Evolutionary conservation across 23 tunicate species (phyloP).

Genomic region (Styela plicata): DNA sequence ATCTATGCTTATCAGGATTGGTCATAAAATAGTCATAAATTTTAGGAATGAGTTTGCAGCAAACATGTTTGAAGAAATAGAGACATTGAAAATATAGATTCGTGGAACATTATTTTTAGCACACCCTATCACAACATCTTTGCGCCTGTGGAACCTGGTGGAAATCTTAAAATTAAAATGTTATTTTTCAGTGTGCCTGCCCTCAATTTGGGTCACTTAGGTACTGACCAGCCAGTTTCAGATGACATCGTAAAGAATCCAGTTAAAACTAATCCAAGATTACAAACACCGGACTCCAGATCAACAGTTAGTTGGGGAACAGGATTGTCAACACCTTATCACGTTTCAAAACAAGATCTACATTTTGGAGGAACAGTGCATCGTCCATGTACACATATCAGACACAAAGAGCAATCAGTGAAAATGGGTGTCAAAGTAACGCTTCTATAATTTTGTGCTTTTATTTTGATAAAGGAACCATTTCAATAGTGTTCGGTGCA

Average conservation of each 20-base stretch:
- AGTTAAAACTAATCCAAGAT: neutral
- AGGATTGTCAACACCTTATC: conserved; percentile 55
- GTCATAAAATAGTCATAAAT: no score
- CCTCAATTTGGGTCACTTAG: conserved; percentile 9
- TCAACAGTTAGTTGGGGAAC: conserved; percentile 90
- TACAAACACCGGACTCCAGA: conserved; percentile 43
- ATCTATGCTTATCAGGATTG: no score
- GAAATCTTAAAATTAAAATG: no score
- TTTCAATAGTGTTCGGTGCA: no score
- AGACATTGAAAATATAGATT: no score
- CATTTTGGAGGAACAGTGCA: conserved; percentile 65
- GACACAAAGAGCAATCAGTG: conserved; percentile 23
- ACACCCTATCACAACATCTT: no score
- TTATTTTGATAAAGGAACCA: no score
- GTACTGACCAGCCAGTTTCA: neutral
- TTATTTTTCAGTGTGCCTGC: conserved; percentile 30
- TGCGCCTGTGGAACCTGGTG: no score
- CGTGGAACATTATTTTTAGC: no score
- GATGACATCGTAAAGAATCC: conserved; percentile 19
- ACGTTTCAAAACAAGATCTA: conserved; percentile 44
- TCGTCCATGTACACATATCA: conserved; percentile 72
- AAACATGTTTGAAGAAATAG: no score
- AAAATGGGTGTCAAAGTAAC: neutral
- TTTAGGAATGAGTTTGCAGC: no score
- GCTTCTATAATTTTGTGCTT: no score